Evolutionary conservation across 2,113 vertebrate genomes (phyloP), one percentile per base, ranked within the genome.

Genomic region (Symphodus melops): DNA sequence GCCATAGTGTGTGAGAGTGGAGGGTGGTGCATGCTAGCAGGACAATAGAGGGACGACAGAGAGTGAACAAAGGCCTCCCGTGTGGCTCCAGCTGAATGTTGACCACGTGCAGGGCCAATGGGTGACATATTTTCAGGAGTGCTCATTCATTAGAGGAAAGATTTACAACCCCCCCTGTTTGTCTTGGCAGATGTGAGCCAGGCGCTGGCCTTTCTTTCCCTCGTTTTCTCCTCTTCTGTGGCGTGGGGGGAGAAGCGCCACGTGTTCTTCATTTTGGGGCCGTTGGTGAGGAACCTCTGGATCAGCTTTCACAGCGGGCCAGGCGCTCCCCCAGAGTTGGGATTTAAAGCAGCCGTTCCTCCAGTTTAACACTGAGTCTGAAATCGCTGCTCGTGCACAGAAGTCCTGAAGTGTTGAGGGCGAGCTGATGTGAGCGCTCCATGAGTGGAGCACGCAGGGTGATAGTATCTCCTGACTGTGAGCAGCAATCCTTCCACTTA

Each of bases 111-210:
- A 70, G 78, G 85, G 77, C 86, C 83, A 86, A 75, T 79, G 86
- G 90, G 86, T 88, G 93, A 93, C 91, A 93, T 87, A 92, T 92
- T 93, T 93, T 85, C 37, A 54, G 72, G 72, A 82, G 85, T 74
- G 87, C 86, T 87, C 86, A 92, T 93, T 91, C 91, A 91, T 93
- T 92, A 93, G 85, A 77, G 81, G 37, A 66, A 89, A 88, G 84
- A 94, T 93, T 94, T 92, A 94, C 85, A 65, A 71, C 61, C 92
- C 88, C 81, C 44, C 75, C 91, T 88, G 82, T 93, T 94, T 93
- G 79, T 84, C 81, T 88, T 90, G 93, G 92, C 93, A 95, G 91
- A 95, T 95, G 93, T 93, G 87, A 92, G 83, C 82, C 90, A 84
- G 89, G 87, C 75, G 17, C 84, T 86, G 68, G 69, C 65, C 69